Evolutionary conservation across 2,797 vertebrate genomes (phyloP), one percentile per base, ranked within the genome.

Genomic region (Sandelia bainsii): DNA sequence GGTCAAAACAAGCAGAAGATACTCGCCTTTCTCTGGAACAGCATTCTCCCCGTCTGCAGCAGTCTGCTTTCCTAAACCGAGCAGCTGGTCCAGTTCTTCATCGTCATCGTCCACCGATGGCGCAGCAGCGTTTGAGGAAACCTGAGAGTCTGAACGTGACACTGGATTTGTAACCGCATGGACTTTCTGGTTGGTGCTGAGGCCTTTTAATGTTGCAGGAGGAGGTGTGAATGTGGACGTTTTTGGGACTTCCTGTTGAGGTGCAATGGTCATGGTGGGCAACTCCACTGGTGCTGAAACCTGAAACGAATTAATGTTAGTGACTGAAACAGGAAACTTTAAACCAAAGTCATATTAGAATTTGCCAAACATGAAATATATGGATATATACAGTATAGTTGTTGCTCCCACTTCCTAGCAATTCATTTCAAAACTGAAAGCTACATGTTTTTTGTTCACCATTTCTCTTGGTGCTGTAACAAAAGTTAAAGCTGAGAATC

Each of bases 41-140:
- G 12, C 8, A 0, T 20, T 45, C 66, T 78, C 60, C 64, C 77
- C 62, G 0, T 68, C 79, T 29, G 34, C 11, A 52, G 34, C 42
- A 5, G 39, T 20, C 51, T 83, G 61, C 16, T 19, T 60, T 49
- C 96, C 93, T 78, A 99, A 89, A 79, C 81, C 86, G 27, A 99
- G 95, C 66, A 99, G 93, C 82, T 92, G 87, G 79, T 98, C 96
- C 69, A 99, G 91, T 66, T 98, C 97, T 72, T 96, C 92, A 19
- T 98, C 97, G 20, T 89, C 80, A 8, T 91, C 88, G 1, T 95
- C 95, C 23, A 10, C 71, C 5, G n/a, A 23, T 3, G 49, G 42
- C 50, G 71, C 68, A 20, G 70, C 66, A 3, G 74, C 3, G 5
- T 25, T 63, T 0, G 62, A 56, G 42, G 81, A 59, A 32, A 66